Percentiles rank a stretch among this genome's conserved stretches.
Evolutionary conservation across 2,113 vertebrate genomes (phyloP).

Genomic region (Plestiodon gilberti): DNA sequence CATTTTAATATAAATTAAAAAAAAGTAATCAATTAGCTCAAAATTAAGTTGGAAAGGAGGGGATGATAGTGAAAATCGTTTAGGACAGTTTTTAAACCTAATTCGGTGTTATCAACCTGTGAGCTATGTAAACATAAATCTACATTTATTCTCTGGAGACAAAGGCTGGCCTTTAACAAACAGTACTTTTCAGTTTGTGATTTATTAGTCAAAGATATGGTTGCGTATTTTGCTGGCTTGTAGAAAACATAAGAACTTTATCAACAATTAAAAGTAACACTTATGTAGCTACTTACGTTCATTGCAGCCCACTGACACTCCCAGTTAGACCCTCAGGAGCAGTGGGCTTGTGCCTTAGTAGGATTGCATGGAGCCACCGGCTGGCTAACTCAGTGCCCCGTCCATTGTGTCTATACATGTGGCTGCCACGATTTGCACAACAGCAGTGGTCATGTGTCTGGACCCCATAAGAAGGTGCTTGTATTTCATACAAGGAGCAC

Average conservation of each 20-base stretch:
- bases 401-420: not conserved
- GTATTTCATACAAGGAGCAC: not conserved
- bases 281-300: not conserved
- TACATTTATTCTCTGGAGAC: not conserved
- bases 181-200: not conserved
- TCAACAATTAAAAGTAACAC: not conserved
- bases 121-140: constrained; percentile 3
- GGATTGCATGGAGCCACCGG: not conserved
- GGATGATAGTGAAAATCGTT: not conserved
- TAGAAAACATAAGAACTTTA: not conserved
- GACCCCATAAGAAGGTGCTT: not conserved
- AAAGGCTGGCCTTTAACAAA: not conserved
- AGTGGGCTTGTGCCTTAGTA: not conserved
- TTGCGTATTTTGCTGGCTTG: not conserved
- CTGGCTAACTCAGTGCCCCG: too few species aligned
- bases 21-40: not conserved
- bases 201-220: not conserved
- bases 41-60: not conserved
- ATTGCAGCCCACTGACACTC: not conserved
- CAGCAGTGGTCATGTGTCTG: too few species aligned
- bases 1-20: not conserved
- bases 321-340: not conserved
- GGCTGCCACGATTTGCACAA: not conserved
- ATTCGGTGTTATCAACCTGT: not conserved
- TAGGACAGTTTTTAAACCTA: not conserved